Evolutionary conservation across 2,888 invertebrate genomes (phyloP).

Genomic region (Coenonympha arcania): DNA sequence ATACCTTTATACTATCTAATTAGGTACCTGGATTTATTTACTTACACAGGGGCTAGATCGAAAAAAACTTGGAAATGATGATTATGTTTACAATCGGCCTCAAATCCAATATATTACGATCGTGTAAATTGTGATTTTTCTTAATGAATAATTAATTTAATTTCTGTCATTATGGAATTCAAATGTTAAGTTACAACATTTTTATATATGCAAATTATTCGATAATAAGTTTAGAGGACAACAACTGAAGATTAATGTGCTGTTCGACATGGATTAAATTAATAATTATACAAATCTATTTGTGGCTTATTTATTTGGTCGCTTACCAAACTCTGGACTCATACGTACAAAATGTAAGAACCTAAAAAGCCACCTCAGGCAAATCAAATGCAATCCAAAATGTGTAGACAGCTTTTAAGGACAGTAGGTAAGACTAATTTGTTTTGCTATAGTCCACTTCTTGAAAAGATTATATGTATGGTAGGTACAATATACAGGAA

Average conservation of each 20-base stretch:
- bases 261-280: conserved; percentile 37
- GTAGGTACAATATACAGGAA: too few relatives aligned
- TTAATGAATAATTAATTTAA: conserved; percentile 3
- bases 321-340: not conserved
- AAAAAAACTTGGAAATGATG: not conserved
- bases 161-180: conserved; percentile 4
- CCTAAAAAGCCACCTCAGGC: too few relatives aligned
- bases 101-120: not conserved
- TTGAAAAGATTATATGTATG: too few relatives aligned
- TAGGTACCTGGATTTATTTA: too few relatives aligned
- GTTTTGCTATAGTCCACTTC: too few relatives aligned
- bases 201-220: conserved; percentile 10
- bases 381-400: too few relatives aligned
- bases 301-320: conserved; percentile 33
- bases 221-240: conserved; percentile 18
- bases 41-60: too few relatives aligned
- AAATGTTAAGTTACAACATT: conserved; percentile 6
- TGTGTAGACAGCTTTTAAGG: too few relatives aligned
- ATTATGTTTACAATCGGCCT: not conserved
- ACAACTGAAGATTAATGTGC: conserved; percentile 21
- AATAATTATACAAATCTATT: conserved; percentile 50
- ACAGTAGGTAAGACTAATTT: too few relatives aligned
- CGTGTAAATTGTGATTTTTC: conserved; percentile 1
- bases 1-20: too few relatives aligned
- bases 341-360: too few relatives aligned